Base-by-base conservation (phyloP, 2,797 vertebrate species). In the Ambastaia sidthimunki region DNA sequence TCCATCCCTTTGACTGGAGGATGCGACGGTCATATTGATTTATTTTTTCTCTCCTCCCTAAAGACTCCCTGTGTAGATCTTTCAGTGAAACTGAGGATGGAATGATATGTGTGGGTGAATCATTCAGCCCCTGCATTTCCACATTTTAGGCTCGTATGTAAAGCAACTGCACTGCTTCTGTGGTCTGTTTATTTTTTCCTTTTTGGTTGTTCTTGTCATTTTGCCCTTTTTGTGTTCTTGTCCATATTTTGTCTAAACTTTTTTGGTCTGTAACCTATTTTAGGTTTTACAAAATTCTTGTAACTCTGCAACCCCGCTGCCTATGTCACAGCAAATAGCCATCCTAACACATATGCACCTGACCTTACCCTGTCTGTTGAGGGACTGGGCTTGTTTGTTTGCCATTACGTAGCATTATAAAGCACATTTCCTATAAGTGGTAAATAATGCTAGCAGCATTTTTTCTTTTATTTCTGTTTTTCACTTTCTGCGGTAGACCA, bases 1-100 rank as follows among this genome's bases (percentile, higher is more conserved):
- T 75, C 60, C 74, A 78, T 85, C 77, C 77, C 63, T 84, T 72
- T 79, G 71, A 76, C 80, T 68, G 55, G 66, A 72, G 60, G 62
- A 83, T 68, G 81, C 34, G 65, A 85, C 54, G 65, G 55, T 72
- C 77, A 31, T 82, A 85, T 86, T 76, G 82, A 83, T 78, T 54
- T 60, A 18, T 65, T 55, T 37, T 63, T 68, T 59, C 18, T 41
- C 12, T 50, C 55, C 71, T 70, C 67, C 80, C 71, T 76, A 50
- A 80, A 86, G 85, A 74, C 77, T 48, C 78, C 71, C 12, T 69
- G 74, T 76, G 78, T 62, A 84, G 80, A 76, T 78, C 66, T 82
- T 86, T 65, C 72, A 80, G 16, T 76, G 55, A 66, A 73, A 62
- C 50, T 25, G 59, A 80, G 65, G 72, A 74, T 71, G 5, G 21